phyloP scores from a whole-genome alignment of 2,888 invertebrate species.

The Stenodera caucasica region DNA sequence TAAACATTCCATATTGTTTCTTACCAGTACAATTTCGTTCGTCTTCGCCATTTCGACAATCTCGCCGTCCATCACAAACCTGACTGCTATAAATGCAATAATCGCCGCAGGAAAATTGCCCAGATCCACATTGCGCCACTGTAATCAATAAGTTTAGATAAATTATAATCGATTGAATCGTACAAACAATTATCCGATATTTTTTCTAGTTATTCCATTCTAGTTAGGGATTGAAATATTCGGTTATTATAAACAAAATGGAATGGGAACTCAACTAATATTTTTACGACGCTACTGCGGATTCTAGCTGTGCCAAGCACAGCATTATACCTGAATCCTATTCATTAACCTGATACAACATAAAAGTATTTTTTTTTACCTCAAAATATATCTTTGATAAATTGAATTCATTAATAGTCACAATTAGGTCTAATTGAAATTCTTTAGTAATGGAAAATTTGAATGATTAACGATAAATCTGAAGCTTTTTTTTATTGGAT shows the following conservation, averaged over 20 bases:
- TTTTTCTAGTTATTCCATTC: background rate
- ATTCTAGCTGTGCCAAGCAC: constrained; percentile 22
- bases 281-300: constrained; percentile 5
- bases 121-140: constrained; percentile 47
- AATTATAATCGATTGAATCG: too few species aligned
- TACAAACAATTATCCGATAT: too few species aligned
- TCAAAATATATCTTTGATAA: constrained; percentile 23
- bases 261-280: background rate
- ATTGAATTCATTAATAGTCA: constrained; percentile 32
- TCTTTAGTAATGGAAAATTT: background rate
- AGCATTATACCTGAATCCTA: constrained; percentile 24
- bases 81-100: constrained; percentile 60
- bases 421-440: too few species aligned
- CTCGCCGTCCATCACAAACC: constrained; percentile 63
- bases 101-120: constrained; percentile 61
- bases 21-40: constrained; percentile 60
- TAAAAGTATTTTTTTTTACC: constrained; percentile 34
- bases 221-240: background rate
- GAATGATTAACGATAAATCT: background rate
- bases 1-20: constrained; percentile 8
- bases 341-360: constrained; percentile 39
- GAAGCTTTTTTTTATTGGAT: too few species aligned
- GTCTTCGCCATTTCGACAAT: constrained; percentile 66
- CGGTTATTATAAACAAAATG: background rate
- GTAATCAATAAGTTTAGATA: too few species aligned